phyloP scores from a whole-genome alignment of 2,888 invertebrate genomes.

The Drosophila setosimentum region DNA sequence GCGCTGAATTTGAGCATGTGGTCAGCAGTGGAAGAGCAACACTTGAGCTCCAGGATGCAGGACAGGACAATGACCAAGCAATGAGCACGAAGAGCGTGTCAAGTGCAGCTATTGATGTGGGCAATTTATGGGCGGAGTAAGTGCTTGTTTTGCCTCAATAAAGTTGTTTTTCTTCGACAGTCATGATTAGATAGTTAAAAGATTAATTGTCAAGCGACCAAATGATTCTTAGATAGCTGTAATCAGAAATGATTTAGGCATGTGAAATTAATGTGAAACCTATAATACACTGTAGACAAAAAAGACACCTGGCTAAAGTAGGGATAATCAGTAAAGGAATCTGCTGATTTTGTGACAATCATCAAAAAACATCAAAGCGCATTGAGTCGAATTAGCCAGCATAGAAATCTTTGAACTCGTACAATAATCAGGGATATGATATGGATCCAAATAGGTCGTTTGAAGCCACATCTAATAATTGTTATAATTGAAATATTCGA shows the following conservation, averaged over 20 bases:
- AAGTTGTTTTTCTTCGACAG: slow-evolving; percentile 13
- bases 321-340: not conserved
- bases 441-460: not conserved
- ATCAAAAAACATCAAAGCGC: too few relatives aligned
- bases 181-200: not conserved
- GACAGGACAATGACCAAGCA: slow-evolving; percentile 27
- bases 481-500: not conserved
- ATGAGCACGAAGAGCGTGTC: slow-evolving; percentile 8
- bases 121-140: not conserved
- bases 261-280: not conserved
- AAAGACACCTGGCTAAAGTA: not conserved
- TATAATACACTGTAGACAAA: not conserved
- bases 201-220: not conserved
- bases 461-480: not conserved
- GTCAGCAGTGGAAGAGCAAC: slow-evolving; percentile 53
- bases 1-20: slow-evolving; percentile 66
- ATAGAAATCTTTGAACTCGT: not conserved
- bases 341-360: too few relatives aligned
- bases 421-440: not conserved
- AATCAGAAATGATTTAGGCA: not conserved
- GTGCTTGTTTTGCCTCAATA: not conserved
- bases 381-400: too few relatives aligned
- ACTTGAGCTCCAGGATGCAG: slow-evolving; percentile 44
- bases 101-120: slow-evolving; percentile 7
- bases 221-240: not conserved